Evolutionary conservation across 2,797 vertebrate genomes (phyloP), one percentile per base, ranked within the genome.

Genomic region (Aeoliscus strigatus): DNA sequence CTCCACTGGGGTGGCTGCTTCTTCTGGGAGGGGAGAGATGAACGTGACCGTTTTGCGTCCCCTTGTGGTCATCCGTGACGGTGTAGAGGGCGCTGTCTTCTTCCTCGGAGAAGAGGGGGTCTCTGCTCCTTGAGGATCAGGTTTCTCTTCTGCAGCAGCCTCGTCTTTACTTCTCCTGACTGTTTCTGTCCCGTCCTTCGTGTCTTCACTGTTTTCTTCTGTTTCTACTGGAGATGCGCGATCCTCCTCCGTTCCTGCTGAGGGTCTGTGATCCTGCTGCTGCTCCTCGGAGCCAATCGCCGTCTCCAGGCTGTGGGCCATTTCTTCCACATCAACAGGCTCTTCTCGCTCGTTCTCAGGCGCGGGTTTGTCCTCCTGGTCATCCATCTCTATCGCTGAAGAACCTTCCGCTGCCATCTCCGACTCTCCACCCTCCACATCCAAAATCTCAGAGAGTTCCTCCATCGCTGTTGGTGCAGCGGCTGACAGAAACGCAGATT

Each of bases 21-120:
- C 57, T 32, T 86, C 83, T 0, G 23, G 12, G 7, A 60, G 4
- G 0, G 71, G 46, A 17, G 76, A 66, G n/a, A 68, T 62, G 12
- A 86, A 87, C 1, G 31, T 66, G 8, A 87, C 80, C 0, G 33
- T 31, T 59, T 68, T 79, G 16, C 66, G 81, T 3, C 23, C 50
- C 51, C 75, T 78, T 0, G 70, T 79, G 14, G 37, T 71, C 29
- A 58, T 83, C 4, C 60, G 42, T 40, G 74, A 78, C 14, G 81
- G 84, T 4, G 81, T 83, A 12, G 31, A 26, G 10, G 66, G 52
- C 36, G 65, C 25, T 12, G 68, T 67, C 51, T 57, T 73, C 36
- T 39, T 64, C 40, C 16, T 74, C 27, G 47, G 55, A 33, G 52
- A 53, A 10, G 28, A 13, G 8, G 59, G 15, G 1, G 48, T 53